A percentile compares a stretch with the other conserved stretches of the same genome.
Conservation (phyloP, 2,888 invertebrate genomes). For the Brachyptera putata region DNA sequence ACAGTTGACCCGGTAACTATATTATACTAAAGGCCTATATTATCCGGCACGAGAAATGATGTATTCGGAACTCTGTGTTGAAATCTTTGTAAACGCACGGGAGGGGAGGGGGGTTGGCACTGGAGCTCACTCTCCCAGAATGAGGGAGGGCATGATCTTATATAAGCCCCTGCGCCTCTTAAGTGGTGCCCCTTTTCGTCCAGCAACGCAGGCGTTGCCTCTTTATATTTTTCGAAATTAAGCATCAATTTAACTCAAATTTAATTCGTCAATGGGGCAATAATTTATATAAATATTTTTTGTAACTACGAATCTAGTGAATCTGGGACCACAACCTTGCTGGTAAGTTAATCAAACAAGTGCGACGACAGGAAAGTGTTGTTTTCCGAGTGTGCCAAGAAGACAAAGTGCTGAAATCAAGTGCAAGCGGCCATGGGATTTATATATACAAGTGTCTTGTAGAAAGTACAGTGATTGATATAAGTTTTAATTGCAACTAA, state of each 20-base stretch:
- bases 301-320: slow-evolving; percentile 29
- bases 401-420: no score
- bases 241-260: slow-evolving; percentile 36
- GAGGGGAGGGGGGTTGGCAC: slow-evolving; percentile 27
- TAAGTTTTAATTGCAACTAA: no score
- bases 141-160: slow-evolving; percentile 56
- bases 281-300: slow-evolving; percentile 34
- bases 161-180: slow-evolving; percentile 52
- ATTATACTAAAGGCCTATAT: not conserved
- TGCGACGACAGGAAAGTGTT: no score
- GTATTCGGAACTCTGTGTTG: not conserved
- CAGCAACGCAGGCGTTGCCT: slow-evolving; percentile 50
- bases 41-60: not conserved
- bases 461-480: no score
- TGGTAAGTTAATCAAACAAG: slow-evolving; percentile 32
- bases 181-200: slow-evolving; percentile 52
- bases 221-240: slow-evolving; percentile 38
- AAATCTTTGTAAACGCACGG: not conserved
- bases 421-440: no score
- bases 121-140: slow-evolving; percentile 37
- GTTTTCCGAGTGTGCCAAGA: no score
- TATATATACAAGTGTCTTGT: no score
- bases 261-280: slow-evolving; percentile 39
- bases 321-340: slow-evolving; percentile 34
- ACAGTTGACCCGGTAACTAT: not conserved